phyloP scores from a whole-genome alignment of 2,888 invertebrate genomes.

The Microdon myrmicae region DNA sequence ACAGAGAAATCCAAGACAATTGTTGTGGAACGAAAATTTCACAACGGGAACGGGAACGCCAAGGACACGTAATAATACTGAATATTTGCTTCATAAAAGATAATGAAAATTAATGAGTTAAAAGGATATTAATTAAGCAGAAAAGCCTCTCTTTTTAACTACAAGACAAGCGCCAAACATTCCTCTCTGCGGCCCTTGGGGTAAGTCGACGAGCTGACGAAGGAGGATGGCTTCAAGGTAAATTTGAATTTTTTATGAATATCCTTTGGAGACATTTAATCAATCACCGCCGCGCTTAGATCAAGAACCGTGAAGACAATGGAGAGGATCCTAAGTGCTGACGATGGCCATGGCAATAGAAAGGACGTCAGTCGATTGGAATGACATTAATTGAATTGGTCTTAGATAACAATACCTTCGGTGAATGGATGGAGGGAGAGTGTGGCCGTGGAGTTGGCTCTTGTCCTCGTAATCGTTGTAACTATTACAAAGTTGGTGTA shows the following conservation, averaged over 20 bases:
- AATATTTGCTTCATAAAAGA: constrained; percentile 34
- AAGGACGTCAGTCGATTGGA: constrained; percentile 15
- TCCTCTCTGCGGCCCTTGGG: not conserved
- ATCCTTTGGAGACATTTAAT: constrained; percentile 32
- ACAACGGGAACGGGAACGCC: constrained; percentile 7
- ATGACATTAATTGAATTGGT: constrained; percentile 18
- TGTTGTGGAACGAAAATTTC: not conserved
- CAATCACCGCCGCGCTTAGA: constrained; percentile 22
- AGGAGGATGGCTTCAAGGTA: not conserved
- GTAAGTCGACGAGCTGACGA: constrained; percentile 3
- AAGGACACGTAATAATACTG: constrained; percentile 33
- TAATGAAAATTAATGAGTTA: constrained; percentile 43
- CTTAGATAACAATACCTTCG: too few species aligned
- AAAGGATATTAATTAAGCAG: constrained; percentile 39
- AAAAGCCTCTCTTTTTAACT: constrained; percentile 28
- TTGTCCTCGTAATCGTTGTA: constrained; percentile 19
- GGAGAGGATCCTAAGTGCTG: not conserved
- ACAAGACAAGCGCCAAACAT: constrained; percentile 1
- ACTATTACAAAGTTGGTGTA: constrained; percentile 15
- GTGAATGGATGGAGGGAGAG: too few species aligned
- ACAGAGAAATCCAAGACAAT: not conserved
- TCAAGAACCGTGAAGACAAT: constrained; percentile 1
- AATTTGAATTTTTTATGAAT: constrained; percentile 6
- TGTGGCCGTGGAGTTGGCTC: too few species aligned
- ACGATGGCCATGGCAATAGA: constrained; percentile 1